Evolutionary conservation across 2,113 vertebrate species (phyloP).

Genomic region (Caranx melampygus): DNA sequence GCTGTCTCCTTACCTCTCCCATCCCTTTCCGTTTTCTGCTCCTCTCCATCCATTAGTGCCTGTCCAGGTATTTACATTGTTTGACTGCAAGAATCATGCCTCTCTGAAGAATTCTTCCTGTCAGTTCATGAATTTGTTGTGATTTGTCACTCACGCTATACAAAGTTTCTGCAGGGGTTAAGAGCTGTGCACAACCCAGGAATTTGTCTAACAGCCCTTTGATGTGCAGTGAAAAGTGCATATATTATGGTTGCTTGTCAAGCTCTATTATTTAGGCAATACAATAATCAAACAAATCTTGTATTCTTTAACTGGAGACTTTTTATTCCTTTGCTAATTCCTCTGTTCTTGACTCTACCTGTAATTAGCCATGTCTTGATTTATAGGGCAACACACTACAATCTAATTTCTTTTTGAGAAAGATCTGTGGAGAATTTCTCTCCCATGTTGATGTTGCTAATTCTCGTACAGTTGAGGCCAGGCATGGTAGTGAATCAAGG

Average conservation of each 20-base stretch:
- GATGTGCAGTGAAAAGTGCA: conserved; percentile 29
- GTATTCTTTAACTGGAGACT: conserved; percentile 21
- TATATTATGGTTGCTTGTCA: conserved; percentile 27
- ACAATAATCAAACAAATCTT: conserved; percentile 47
- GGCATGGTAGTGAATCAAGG: not conserved
- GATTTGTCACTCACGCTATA: conserved; percentile 41
- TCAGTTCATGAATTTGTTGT: conserved; percentile 22
- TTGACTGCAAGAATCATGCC: conserved; percentile 34
- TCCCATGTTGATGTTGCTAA: not conserved
- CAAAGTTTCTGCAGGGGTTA: conserved; percentile 30
- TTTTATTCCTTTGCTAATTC: conserved; percentile 5
- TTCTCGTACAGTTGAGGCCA: not conserved
- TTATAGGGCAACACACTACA: conserved; percentile 4
- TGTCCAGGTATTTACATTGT: conserved; percentile 47
- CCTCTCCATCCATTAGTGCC: conserved; percentile 62
- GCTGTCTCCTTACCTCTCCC: conserved; percentile 76
- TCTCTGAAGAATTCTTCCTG: conserved; percentile 32
- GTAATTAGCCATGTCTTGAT: conserved; percentile 38
- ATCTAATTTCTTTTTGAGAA: conserved; percentile 34
- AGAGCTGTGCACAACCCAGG: conserved; percentile 26
- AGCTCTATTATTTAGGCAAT: conserved; percentile 22
- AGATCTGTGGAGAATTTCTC: conserved; percentile 11
- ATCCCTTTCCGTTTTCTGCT: conserved; percentile 71
- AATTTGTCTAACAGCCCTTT: conserved; percentile 48
- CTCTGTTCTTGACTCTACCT: conserved; percentile 10